Percentiles rank a stretch among this genome's conserved stretches.
Conservation (phyloP, 1,140 invertebrate species). For the Lordiphosa clarofinis region DNA sequence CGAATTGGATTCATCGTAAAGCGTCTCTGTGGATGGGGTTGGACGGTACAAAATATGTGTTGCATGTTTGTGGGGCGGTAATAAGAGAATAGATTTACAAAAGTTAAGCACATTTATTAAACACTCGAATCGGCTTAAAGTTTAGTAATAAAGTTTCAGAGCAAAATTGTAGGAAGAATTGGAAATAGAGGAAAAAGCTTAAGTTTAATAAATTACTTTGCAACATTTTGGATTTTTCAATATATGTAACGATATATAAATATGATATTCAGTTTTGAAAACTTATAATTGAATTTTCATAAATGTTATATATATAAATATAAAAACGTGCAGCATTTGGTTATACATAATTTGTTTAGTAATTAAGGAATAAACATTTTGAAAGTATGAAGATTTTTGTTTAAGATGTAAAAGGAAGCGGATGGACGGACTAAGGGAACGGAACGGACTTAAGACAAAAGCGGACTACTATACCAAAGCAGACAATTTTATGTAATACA, state of each 20-base stretch:
- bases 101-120: conserved; percentile 65
- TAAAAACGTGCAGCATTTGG: conserved; percentile 1
- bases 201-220: conserved; percentile 17
- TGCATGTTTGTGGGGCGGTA: conserved; percentile 58
- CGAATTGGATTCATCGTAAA: conserved; percentile 62
- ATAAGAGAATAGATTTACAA: conserved; percentile 66
- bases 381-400: conserved; percentile 15
- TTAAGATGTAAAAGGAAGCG: not conserved
- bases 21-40: conserved; percentile 46
- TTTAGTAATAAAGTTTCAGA: conserved; percentile 24
- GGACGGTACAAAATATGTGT: conserved; percentile 52
- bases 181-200: conserved; percentile 36
- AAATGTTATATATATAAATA: conserved; percentile 3
- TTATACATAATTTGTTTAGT: not conserved
- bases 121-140: conserved; percentile 29
- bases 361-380: conserved; percentile 11
- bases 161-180: conserved; percentile 40
- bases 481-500: no score
- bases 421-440: conserved; percentile 1
- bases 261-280: not conserved
- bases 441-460: not conserved
- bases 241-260: conserved; percentile 16
- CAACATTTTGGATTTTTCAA: no score
- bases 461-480: no score
- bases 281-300: no score